Evolutionary conservation across 2,797 vertebrate genomes (phyloP).

Genomic region (Urosaurus nigricauda): DNA sequence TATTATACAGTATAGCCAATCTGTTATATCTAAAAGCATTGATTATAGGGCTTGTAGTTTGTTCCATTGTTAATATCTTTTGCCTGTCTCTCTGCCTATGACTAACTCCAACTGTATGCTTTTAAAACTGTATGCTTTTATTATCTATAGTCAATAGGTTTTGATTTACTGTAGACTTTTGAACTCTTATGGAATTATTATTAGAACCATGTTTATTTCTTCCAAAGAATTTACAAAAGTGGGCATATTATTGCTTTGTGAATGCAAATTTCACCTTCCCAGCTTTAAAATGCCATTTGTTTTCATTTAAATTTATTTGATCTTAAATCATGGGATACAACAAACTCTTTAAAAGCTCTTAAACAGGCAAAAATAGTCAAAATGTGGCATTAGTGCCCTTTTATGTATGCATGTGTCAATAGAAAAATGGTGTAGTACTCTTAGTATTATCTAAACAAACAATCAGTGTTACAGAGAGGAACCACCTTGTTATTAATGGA

Average conservation of each 20-base stretch:
- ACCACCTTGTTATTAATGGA: background rate
- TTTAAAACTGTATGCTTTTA: background rate
- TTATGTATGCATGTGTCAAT: background rate
- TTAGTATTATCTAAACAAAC: background rate
- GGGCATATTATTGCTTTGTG: background rate
- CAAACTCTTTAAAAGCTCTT: background rate
- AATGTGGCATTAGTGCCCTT: fast-evolving
- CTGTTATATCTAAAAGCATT: background rate
- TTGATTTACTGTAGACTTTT: background rate
- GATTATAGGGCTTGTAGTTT: background rate
- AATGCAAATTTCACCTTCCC: background rate
- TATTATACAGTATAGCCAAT: background rate
- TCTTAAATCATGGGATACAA: background rate
- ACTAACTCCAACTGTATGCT: background rate
- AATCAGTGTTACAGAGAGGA: slow-evolving; percentile 22
- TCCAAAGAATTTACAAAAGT: background rate
- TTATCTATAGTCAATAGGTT: background rate
- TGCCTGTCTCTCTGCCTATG: background rate
- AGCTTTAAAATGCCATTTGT: background rate
- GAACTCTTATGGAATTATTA: background rate
- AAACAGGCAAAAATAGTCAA: background rate
- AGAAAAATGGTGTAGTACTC: background rate
- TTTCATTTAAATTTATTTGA: background rate
- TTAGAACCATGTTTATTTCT: background rate
- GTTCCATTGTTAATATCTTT: background rate